Percentiles rank a stretch among this genome's conserved stretches.
phyloP scores from a whole-genome alignment of 2,113 vertebrate species.

The Etia nguti region DNA sequence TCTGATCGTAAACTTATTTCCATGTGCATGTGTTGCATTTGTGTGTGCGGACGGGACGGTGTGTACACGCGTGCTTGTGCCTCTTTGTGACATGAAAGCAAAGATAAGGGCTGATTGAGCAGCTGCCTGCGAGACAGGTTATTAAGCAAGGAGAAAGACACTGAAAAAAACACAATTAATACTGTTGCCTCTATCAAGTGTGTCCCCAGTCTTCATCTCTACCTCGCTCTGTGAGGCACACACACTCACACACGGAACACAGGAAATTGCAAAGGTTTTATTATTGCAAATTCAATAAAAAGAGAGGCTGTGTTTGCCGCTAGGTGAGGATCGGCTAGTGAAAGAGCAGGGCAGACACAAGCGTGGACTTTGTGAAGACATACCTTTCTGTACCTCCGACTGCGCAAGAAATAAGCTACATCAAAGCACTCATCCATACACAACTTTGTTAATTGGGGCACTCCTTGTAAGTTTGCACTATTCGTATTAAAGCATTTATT shows the following conservation, averaged over 20 bases:
- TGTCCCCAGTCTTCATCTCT: slow-evolving; percentile 47
- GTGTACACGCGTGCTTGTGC: neutral
- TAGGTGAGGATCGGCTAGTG: slow-evolving; percentile 21
- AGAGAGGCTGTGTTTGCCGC: slow-evolving; percentile 37
- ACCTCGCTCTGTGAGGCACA: slow-evolving; percentile 33
- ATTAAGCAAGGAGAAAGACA: slow-evolving; percentile 68
- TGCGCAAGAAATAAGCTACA: neutral
- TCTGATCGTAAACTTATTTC: slow-evolving; percentile 33
- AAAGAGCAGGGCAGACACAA: neutral
- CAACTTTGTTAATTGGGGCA: neutral
- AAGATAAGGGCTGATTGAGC: slow-evolving; percentile 75
- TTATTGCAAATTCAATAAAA: slow-evolving; percentile 77
- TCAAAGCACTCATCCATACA: neutral
- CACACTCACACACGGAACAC: slow-evolving; percentile 55
- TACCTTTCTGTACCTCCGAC: neutral
- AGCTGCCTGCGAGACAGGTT: slow-evolving; percentile 67
- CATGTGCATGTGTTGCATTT: neutral
- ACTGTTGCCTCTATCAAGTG: slow-evolving; percentile 66
- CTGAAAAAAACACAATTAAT: slow-evolving; percentile 73
- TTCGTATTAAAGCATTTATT: neutral
- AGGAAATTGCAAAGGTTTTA: slow-evolving; percentile 80
- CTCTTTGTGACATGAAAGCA: slow-evolving; percentile 56
- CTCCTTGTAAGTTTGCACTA: neutral
- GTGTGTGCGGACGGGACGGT: neutral
- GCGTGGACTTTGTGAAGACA: neutral